phyloP scores from a whole-genome alignment of 1,140 invertebrate species.

The Teleogryllus occipitalis region DNA sequence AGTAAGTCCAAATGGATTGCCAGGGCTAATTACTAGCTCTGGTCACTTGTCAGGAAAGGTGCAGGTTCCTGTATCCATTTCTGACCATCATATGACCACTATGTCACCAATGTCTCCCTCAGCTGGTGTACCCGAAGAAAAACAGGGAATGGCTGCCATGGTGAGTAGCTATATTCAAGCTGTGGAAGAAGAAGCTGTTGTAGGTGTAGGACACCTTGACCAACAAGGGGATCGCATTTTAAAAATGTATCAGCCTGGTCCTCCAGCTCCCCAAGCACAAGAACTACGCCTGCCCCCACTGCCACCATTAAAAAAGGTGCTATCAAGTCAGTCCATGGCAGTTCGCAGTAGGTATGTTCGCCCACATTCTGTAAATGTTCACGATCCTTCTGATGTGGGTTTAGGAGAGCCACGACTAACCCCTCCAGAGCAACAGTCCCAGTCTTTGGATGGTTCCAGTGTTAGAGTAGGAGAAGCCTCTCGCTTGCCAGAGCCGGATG shows the following conservation, averaged over 20 bases:
- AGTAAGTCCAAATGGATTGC: conserved; percentile 18
- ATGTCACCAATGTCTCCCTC: conserved; percentile 25
- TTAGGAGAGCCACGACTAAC: not conserved
- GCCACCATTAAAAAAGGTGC: conserved; percentile 32
- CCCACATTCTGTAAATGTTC: not conserved
- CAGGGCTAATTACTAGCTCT: conserved; percentile 9
- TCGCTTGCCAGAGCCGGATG: not conserved
- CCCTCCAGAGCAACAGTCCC: not conserved
- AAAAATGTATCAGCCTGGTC: conserved; percentile 26
- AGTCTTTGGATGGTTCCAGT: not conserved
- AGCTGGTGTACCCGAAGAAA: conserved; percentile 24
- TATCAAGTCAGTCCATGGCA: conserved; percentile 13
- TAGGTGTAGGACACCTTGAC: conserved; percentile 10
- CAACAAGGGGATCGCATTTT: conserved; percentile 26
- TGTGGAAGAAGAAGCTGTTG: conserved; percentile 26
- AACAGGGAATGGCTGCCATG: conserved; percentile 26
- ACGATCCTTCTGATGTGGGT: not conserved
- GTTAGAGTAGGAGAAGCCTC: not conserved
- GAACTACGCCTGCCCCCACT: conserved; percentile 20
- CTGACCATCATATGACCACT: conserved; percentile 23
- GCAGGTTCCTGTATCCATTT: conserved; percentile 17
- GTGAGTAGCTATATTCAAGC: conserved; percentile 30
- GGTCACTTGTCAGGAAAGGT: conserved; percentile 12
- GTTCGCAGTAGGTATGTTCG: conserved; percentile 14
- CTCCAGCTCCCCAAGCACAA: conserved; percentile 12